A percentile compares a stretch with the other conserved stretches of the same genome.
phyloP scores from a whole-genome alignment of 2,888 invertebrate species.

The Thera obeliscata region DNA sequence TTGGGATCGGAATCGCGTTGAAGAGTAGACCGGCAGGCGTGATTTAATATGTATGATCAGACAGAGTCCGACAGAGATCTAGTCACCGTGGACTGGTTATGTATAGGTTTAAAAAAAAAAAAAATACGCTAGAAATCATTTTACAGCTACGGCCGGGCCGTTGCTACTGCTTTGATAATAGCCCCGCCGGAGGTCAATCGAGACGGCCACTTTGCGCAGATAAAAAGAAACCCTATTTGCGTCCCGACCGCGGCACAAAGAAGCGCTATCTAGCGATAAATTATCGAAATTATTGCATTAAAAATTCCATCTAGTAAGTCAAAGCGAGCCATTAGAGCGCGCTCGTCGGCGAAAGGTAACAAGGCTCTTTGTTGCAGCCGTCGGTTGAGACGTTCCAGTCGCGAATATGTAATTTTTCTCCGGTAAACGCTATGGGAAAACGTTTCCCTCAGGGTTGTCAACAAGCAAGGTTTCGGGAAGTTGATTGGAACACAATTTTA shows the following conservation, averaged over 20 bases:
- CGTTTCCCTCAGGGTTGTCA: constrained; percentile 58
- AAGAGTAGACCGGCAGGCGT: too few species aligned
- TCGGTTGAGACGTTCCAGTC: constrained; percentile 51
- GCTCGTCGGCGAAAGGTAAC: constrained; percentile 55
- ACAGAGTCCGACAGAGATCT: too few species aligned
- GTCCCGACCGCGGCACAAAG: constrained; percentile 70
- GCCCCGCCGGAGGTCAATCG: constrained; percentile 62
- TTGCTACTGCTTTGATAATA: too few species aligned
- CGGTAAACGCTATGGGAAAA: constrained; percentile 72
- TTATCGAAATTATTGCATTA: constrained; percentile 89
- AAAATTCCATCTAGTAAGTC: constrained; percentile 90
- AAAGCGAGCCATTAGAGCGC: constrained; percentile 84
- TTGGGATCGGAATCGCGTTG: too few species aligned
- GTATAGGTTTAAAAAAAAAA: too few species aligned
- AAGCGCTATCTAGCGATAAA: constrained; percentile 83
- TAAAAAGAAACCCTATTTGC: constrained; percentile 80
- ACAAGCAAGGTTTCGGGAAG: not conserved
- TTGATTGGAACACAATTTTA: not conserved
- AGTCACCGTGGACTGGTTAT: too few species aligned
- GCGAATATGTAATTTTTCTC: constrained; percentile 60
- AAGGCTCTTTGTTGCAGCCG: constrained; percentile 49
- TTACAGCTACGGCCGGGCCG: too few species aligned
- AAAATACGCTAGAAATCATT: too few species aligned
- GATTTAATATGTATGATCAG: too few species aligned
- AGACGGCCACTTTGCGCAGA: constrained; percentile 69